Conservation (phyloP, 37 sponge, comb jelly and placozoan genomes). For the Diacarnus erythraeanus region DNA sequence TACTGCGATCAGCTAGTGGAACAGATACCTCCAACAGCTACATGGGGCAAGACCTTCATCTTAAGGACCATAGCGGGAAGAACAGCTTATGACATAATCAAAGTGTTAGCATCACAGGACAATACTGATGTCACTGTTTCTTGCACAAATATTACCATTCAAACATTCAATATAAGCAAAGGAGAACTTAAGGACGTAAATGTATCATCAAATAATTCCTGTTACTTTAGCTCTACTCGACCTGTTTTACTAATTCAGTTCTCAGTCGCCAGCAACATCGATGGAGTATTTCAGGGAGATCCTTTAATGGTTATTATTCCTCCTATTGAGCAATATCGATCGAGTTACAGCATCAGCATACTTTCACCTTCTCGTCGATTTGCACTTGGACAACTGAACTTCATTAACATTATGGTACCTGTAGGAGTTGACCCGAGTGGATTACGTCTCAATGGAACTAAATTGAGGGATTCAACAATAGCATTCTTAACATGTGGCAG, state of each 20-base stretch:
- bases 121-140: conserved; percentile 14
- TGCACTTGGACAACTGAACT: not conserved
- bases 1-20: conserved; percentile 45
- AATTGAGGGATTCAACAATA: not conserved
- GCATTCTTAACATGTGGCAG: conserved; percentile 6
- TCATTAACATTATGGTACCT: conserved; percentile 30
- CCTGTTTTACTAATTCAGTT: conserved; percentile 51
- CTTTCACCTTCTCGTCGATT: not conserved
- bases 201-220: conserved; percentile 3
- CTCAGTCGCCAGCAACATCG: conserved; percentile 31
- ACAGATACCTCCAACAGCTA: conserved; percentile 50
- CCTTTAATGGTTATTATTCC: conserved; percentile 59
- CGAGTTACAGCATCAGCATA: conserved; percentile 3
- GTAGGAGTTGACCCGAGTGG: not conserved
- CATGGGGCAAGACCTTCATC: conserved; percentile 52
- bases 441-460: conserved; percentile 11
- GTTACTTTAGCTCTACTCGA: conserved; percentile 17
- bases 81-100: conserved; percentile 17
- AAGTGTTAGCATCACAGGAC: conserved; percentile 30
- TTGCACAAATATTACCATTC: not conserved
- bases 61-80: conserved; percentile 1
- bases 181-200: conserved; percentile 8
- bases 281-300: conserved; percentile 21
- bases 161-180: not conserved
- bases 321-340: conserved; percentile 52